Percentiles rank a stretch among this genome's conserved stretches.
These are phyloP conservation scores for Aphidius colemani DNA, from an alignment of 2,888 invertebrate species.

Conservation along the genomic window DNA sequence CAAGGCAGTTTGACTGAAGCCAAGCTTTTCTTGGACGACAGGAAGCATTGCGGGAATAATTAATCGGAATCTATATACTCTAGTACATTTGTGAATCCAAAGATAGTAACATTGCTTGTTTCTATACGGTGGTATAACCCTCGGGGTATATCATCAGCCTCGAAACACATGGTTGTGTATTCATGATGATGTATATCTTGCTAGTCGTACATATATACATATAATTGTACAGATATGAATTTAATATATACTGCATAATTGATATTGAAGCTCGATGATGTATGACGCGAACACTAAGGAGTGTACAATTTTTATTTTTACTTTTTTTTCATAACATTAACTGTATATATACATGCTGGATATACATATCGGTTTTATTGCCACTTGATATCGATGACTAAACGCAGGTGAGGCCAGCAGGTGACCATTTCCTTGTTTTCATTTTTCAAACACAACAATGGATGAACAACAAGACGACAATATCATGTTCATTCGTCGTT, in stretches of 20 bases:
- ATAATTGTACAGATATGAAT: conserved; percentile 15
- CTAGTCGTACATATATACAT: not conserved
- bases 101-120: conserved; percentile 17
- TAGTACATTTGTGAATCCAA: conserved; percentile 9
- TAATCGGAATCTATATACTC: conserved; percentile 45
- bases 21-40: conserved; percentile 35
- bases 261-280: conserved; percentile 40
- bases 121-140: conserved; percentile 6
- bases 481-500: not conserved
- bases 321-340: conserved; percentile 5
- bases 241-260: conserved; percentile 43
- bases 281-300: conserved; percentile 30
- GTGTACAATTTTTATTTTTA: conserved; percentile 25
- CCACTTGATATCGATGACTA: too few relatives aligned
- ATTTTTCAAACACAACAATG: conserved; percentile 11
- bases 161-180: not conserved
- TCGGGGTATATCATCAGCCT: conserved; percentile 15
- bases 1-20: conserved; percentile 17
- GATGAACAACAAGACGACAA: too few relatives aligned
- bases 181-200: not conserved
- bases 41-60: conserved; percentile 42
- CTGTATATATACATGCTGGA: conserved; percentile 3
- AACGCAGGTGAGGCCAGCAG: conserved; percentile 13
- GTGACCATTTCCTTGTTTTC: conserved; percentile 5
- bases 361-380: too few relatives aligned